Evolutionary conservation across 2,888 invertebrate genomes (phyloP).

Genomic region (Aphidius colemani): DNA sequence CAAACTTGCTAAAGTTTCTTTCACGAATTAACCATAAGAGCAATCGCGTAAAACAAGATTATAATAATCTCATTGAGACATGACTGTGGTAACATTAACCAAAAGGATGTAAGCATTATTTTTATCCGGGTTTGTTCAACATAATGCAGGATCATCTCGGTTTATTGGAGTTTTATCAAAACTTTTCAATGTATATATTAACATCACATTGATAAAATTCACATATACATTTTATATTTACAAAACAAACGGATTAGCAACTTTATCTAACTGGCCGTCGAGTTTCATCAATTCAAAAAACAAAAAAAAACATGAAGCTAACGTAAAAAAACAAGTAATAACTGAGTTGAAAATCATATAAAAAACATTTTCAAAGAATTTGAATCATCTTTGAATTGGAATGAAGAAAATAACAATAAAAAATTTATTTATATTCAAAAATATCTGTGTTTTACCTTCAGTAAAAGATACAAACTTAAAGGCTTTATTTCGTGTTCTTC

Average conservation of each 20-base stretch:
- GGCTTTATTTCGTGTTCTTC: slow-evolving; percentile 23
- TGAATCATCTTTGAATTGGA: background rate
- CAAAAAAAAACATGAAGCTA: slow-evolving; percentile 7
- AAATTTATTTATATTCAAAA: too few species aligned
- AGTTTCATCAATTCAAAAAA: slow-evolving; percentile 11
- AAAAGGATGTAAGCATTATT: slow-evolving; percentile 53
- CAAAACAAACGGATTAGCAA: slow-evolving; percentile 14
- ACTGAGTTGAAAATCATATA: slow-evolving; percentile 15
- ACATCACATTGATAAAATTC: slow-evolving; percentile 33
- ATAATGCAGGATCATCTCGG: slow-evolving; percentile 27
- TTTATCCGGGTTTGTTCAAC: slow-evolving; percentile 38
- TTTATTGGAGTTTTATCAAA: slow-evolving; percentile 39
- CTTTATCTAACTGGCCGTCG: background rate
- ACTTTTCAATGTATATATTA: slow-evolving; percentile 35
- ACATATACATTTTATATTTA: slow-evolving; percentile 5
- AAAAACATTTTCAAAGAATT: too few species aligned
- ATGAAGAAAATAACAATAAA: background rate
- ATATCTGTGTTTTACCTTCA: too few species aligned
- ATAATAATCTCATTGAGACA: slow-evolving; percentile 59
- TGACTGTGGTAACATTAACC: slow-evolving; percentile 57
- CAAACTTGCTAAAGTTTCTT: slow-evolving; percentile 51
- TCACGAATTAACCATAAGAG: slow-evolving; percentile 54
- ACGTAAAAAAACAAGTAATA: slow-evolving; percentile 2
- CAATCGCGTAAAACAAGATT: slow-evolving; percentile 58
- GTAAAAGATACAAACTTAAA: too few species aligned